Base-by-base conservation (phyloP, 1,140 invertebrate species). In the Pseudoatta argentina region DNA sequence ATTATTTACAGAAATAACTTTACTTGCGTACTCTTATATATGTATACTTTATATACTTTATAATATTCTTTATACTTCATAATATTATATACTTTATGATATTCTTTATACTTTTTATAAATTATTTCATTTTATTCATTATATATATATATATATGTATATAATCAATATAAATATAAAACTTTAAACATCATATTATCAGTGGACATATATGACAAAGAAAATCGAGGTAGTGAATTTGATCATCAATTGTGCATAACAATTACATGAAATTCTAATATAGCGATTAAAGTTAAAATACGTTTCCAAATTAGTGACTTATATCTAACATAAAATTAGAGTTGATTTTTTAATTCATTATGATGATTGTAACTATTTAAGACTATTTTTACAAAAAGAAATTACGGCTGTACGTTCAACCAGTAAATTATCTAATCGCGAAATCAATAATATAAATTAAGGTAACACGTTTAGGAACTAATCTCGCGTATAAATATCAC, bases 361-460 rank as follows among this genome's bases (percentile, higher is more conserved):
- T 57, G n/a, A 44, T 8, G n/a, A 73, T 83, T 61, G 51, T 51
- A 83, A 30, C 21, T 4, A 21, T 48, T 61, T 30, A 73, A 61
- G 10, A 18, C 1, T 59, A 48, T 61, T 75, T 83, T 83, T 63
- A 27, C n/a, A 59, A 61, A 71, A 73, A 48, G 8, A 73, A 61
- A 82, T 73, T 83, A 75, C 21, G 21, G 18, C 14, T 5, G 24
- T 24, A 39, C 12, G 4, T 48, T 39, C 44, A 51, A 75, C 30
- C 53, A 59, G 27, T 61, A 83, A 73, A 83, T 66, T 82, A 82
- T 63, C 53, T 83, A 83, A 63, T 75, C 67, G 18, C 24, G 24
- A 44, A 44, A 73, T 83, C 39, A 30, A 83, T 83, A 83, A 73
- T n/a, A 51, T 83, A 83, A 83, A 83, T 83, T 83, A 83, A 83